Percentiles rank a stretch among this genome's conserved stretches.
Evolutionary conservation across 2,888 invertebrate genomes (phyloP).

Genomic region (Limnephilus lunatus): DNA sequence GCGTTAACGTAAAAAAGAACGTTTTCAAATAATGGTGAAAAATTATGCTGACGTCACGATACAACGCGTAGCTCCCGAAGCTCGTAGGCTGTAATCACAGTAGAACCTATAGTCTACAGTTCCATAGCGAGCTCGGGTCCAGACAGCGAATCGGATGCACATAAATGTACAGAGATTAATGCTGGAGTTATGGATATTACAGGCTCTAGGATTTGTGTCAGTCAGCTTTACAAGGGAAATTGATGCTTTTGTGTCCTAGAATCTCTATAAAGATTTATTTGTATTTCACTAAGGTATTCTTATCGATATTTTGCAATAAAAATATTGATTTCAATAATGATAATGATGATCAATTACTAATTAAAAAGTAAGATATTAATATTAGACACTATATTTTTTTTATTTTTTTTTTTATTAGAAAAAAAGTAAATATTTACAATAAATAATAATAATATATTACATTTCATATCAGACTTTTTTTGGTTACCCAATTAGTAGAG

Average conservation of each 20-base stretch:
- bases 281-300: not conserved
- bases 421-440: no score
- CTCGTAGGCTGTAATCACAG: constrained; percentile 5
- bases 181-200: not conserved
- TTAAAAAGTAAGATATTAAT: not conserved
- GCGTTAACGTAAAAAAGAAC: not conserved
- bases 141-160: not conserved
- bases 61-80: not conserved
- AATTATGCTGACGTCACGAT: constrained; percentile 38
- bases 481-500: no score
- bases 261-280: not conserved
- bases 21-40: constrained; percentile 36
- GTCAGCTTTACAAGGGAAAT: not conserved
- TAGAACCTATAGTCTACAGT: not conserved
- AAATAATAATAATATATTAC: no score
- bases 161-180: not conserved
- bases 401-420: no score
- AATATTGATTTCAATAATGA: not conserved
- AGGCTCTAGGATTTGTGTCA: not conserved
- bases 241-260: not conserved
- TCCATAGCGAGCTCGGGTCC: not conserved
- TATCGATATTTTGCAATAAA: not conserved
- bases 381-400: no score
- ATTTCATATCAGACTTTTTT: no score
- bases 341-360: not conserved